Conservation (phyloP, 2,113 vertebrate species). For the Tursiops truncatus region DNA sequence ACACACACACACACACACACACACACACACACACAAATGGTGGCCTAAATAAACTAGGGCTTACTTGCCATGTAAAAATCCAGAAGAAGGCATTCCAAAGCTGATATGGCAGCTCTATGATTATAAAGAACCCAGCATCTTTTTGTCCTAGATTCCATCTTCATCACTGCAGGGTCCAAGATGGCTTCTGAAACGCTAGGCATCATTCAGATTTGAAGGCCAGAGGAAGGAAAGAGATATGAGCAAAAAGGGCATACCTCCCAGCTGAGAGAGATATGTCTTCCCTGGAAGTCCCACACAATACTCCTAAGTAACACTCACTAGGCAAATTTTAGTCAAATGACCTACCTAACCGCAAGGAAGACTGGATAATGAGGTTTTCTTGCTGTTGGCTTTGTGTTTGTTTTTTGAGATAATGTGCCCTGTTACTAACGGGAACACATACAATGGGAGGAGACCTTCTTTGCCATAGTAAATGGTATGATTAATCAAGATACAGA, state of each 20-base stretch:
- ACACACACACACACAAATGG: not conserved
- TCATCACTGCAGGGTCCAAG: not conserved
- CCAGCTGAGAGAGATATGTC: not conserved
- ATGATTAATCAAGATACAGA: not conserved
- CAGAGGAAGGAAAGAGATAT: not conserved
- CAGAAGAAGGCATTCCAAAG: slow-evolving; percentile 11
- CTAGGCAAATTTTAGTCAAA: not conserved
- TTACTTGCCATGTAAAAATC: not conserved
- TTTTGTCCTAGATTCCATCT: not conserved
- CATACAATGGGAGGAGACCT: not conserved
- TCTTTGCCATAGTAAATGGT: not conserved
- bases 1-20: not conserved
- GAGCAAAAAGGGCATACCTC: not conserved
- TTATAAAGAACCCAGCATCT: not conserved
- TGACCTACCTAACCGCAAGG: not conserved
- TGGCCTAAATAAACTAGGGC: not conserved
- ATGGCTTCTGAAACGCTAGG: not conserved
- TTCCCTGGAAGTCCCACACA: not conserved
- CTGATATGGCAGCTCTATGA: not conserved
- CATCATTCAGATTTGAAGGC: not conserved
- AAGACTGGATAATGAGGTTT: not conserved
- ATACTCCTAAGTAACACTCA: not conserved
- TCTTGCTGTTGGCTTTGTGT: not conserved
- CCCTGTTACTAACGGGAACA: not conserved
- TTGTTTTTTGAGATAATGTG: not conserved